Evolutionary conservation across 2,797 vertebrate genomes (phyloP).

Genomic region (Leuciscus waleckii): DNA sequence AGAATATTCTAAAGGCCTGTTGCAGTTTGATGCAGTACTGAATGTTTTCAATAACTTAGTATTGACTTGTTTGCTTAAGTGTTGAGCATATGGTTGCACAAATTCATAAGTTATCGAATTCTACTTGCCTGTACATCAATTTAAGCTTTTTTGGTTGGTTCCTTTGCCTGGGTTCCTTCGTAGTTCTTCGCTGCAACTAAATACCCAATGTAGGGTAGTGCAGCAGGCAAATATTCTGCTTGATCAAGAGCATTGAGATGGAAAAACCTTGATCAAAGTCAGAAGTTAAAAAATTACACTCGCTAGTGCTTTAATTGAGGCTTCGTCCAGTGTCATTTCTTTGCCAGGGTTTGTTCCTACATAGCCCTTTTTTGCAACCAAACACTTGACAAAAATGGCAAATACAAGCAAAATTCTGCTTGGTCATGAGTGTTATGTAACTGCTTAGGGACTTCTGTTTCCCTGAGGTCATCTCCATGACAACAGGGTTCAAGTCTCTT

Average conservation of each 20-base stretch:
- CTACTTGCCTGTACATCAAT: background rate
- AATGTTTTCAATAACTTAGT: slow-evolving; percentile 15
- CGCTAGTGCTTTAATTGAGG: background rate
- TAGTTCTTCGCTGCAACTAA: background rate
- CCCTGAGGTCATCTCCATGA: slow-evolving; percentile 58
- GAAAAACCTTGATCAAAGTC: slow-evolving; percentile 2
- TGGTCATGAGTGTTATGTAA: slow-evolving; percentile 58
- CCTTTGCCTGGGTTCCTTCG: background rate
- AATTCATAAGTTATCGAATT: background rate
- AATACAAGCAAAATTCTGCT: slow-evolving; percentile 35
- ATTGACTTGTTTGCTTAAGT: slow-evolving; percentile 14
- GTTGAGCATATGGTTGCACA: background rate
- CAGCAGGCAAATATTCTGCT: background rate
- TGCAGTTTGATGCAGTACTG: background rate
- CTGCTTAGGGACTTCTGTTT: slow-evolving; percentile 52
- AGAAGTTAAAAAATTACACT: background rate
- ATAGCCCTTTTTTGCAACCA: background rate
- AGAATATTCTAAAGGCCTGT: slow-evolving; percentile 1
- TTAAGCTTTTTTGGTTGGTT: background rate
- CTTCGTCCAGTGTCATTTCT: background rate
- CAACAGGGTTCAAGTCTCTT: slow-evolving; percentile 45
- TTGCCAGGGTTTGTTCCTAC: background rate
- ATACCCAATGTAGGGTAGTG: background rate
- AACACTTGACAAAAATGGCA: slow-evolving; percentile 16
- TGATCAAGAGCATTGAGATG: slow-evolving; percentile 6